A percentile compares a stretch with the other conserved stretches of the same genome.
These are phyloP conservation scores for Neotoxoptera formosana DNA, from an alignment of 1,140 invertebrate genomes.

Conservation along the genomic window DNA sequence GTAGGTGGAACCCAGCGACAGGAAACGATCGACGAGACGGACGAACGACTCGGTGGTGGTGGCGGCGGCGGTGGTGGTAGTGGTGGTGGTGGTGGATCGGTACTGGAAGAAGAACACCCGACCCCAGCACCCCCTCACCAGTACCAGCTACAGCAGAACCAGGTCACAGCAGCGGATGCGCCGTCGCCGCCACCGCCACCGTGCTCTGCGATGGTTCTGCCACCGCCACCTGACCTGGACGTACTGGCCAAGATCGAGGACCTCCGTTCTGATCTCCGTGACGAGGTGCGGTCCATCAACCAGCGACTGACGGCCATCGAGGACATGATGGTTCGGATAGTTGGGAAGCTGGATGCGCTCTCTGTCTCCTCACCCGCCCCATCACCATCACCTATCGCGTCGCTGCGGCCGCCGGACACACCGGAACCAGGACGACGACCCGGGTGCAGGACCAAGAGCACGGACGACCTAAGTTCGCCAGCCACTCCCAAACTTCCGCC, in stretches of 20 bases:
- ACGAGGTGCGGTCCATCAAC: conserved; percentile 62
- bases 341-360: conserved; percentile 59
- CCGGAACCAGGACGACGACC: neutral
- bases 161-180: conserved; percentile 61
- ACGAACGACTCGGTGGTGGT: conserved; percentile 67
- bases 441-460: conserved; percentile 59
- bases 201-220: conserved; percentile 62
- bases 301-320: conserved; percentile 55
- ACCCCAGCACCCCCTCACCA: conserved; percentile 58
- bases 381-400: neutral
- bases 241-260: conserved; percentile 58
- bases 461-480: conserved; percentile 66
- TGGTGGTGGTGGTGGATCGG: conserved; percentile 64
- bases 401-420: neutral
- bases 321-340: conserved; percentile 60
- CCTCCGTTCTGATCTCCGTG: conserved; percentile 59
- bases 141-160: neutral
- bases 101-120: conserved; percentile 62
- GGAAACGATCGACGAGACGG: conserved; percentile 85
- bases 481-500: conserved; percentile 70
- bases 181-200: conserved; percentile 62
- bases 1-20: conserved; percentile 67
- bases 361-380: neutral
- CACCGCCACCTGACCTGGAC: conserved; percentile 53
- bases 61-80: conserved; percentile 65